phyloP scores from a whole-genome alignment of 2,888 invertebrate species.

The Habrosyne pyritoides region DNA sequence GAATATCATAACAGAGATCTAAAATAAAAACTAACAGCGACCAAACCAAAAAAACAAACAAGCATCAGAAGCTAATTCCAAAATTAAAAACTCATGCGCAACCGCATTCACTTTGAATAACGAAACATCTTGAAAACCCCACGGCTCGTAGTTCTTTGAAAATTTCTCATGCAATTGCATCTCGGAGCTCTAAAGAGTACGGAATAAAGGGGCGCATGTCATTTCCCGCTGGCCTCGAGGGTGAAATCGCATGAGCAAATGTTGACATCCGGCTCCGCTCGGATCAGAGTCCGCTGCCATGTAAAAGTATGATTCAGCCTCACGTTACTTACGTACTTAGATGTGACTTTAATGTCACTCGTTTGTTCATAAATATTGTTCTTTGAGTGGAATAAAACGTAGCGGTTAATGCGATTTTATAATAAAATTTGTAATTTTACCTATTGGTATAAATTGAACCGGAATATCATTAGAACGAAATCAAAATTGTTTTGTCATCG shows the following conservation, averaged over 20 bases:
- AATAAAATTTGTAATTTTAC: too few relatives aligned
- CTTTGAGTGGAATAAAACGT: background rate
- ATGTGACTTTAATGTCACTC: background rate
- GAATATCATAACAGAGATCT: background rate
- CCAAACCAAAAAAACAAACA: background rate
- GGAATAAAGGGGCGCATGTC: slow-evolving; percentile 64
- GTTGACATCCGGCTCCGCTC: slow-evolving; percentile 67
- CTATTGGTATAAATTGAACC: background rate
- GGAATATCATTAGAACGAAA: background rate
- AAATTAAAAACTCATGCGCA: slow-evolving; percentile 24
- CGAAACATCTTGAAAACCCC: slow-evolving; percentile 22
- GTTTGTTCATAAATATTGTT: background rate
- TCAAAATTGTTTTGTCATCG: background rate
- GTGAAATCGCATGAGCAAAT: slow-evolving; percentile 69
- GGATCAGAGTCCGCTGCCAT: slow-evolving; percentile 42
- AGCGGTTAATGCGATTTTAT: too few relatives aligned
- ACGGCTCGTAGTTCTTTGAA: slow-evolving; percentile 40
- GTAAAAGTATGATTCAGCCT: slow-evolving; percentile 38
- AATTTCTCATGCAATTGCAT: slow-evolving; percentile 62
- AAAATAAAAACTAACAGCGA: background rate
- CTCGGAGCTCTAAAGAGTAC: slow-evolving; percentile 45
- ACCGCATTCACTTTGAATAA: slow-evolving; percentile 18
- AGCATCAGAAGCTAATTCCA: slow-evolving; percentile 10
- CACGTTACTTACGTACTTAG: slow-evolving; percentile 21
- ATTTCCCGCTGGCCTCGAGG: slow-evolving; percentile 62